These are phyloP conservation scores for Colletes latitarsis DNA, from an alignment of 1,140 invertebrate genomes.

Conservation along the genomic window DNA sequence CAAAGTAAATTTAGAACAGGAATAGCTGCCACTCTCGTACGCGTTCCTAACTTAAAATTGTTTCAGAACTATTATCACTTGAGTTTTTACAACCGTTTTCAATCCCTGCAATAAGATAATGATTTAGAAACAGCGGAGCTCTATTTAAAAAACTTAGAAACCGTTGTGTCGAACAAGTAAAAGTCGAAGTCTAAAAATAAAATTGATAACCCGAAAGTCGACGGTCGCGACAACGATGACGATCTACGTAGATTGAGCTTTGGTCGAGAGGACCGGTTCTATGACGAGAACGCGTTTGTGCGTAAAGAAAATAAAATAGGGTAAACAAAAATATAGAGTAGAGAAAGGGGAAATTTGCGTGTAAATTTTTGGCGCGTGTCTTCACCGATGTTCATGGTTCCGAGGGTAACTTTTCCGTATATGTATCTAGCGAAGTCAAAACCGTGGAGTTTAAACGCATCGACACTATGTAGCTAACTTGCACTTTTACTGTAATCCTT, in stretches of 20 bases:
- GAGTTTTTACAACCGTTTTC: too few relatives aligned
- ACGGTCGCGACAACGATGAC: not conserved
- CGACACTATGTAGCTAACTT: not conserved
- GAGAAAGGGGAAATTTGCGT: not conserved
- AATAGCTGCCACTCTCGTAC: too few relatives aligned
- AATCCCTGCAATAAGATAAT: too few relatives aligned
- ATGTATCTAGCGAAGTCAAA: not conserved
- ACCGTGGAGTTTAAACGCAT: not conserved
- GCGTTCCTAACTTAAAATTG: too few relatives aligned
- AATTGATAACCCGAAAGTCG: constrained; percentile 27
- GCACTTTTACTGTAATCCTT: constrained; percentile 13
- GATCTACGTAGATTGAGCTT: constrained; percentile 32
- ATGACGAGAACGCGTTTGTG: constrained; percentile 38
- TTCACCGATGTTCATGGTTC: constrained; percentile 1
- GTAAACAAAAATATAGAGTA: not conserved
- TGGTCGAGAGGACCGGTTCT: not conserved
- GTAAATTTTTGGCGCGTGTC: constrained; percentile 12
- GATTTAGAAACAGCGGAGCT: too few relatives aligned
- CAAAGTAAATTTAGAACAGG: too few relatives aligned
- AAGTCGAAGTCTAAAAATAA: not conserved
- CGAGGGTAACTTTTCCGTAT: constrained; percentile 27
- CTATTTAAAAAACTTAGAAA: too few relatives aligned
- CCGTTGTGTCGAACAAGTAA: too few relatives aligned
- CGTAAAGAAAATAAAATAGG: constrained; percentile 9
- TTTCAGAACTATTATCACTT: too few relatives aligned